Percentiles rank a stretch among this genome's conserved stretches.
These are phyloP conservation scores for Hippocampus barbouri DNA, from an alignment of 2,113 vertebrate species.

Conservation along the genomic window DNA sequence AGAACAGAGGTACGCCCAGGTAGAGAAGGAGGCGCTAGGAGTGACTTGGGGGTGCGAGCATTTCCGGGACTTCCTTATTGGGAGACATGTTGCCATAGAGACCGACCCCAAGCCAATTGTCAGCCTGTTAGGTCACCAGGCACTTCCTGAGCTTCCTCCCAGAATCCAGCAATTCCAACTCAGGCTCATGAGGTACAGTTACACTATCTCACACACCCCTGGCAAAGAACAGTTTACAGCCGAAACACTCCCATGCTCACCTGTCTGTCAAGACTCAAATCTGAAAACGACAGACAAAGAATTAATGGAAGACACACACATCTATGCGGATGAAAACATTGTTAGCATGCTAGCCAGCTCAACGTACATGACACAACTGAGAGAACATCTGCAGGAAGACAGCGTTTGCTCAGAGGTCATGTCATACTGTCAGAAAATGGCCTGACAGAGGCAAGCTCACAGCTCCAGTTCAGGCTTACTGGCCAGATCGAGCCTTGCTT, in stretches of 20 bases:
- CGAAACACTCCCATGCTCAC: too few species aligned
- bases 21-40: conserved; percentile 3
- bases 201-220: too few species aligned
- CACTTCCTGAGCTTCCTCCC: too few species aligned
- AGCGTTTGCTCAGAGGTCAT: background rate
- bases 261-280: too few species aligned
- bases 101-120: too few species aligned
- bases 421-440: background rate
- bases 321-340: background rate
- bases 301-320: too few species aligned
- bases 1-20: conserved; percentile 7
- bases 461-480: background rate
- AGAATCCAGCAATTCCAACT: too few species aligned
- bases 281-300: too few species aligned
- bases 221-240: too few species aligned
- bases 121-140: too few species aligned
- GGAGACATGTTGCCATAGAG: background rate
- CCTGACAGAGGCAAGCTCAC: background rate
- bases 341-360: background rate
- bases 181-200: too few species aligned
- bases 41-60: background rate
- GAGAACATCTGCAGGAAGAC: background rate
- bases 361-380: background rate
- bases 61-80: conserved; percentile 3
- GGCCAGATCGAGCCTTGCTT: background rate